A percentile compares a stretch with the other conserved stretches of the same genome.
phyloP scores from a whole-genome alignment of 2,888 invertebrate species.

The Conistra vaccinii region DNA sequence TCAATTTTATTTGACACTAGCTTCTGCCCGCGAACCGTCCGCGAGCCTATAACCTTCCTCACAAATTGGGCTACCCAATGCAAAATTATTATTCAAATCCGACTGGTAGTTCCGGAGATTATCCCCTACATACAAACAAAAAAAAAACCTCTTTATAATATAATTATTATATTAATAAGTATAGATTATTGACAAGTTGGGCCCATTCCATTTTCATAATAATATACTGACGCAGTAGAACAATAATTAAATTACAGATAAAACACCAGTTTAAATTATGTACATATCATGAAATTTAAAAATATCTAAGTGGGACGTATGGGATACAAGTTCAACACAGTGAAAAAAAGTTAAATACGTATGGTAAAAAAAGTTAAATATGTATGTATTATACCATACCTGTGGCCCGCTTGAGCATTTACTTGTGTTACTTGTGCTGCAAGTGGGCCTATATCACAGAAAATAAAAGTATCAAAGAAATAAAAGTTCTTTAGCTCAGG shows the following conservation, averaged over 20 bases:
- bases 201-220: neutral
- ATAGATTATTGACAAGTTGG: neutral
- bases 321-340: neutral
- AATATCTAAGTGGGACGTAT: neutral
- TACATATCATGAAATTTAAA: neutral
- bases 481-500: neutral
- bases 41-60: too few species aligned
- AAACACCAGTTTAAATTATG: neutral
- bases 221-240: neutral
- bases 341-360: neutral
- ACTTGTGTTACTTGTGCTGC: too few species aligned
- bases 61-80: too few species aligned
- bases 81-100: too few species aligned
- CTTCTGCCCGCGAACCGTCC: too few species aligned
- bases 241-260: neutral
- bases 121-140: too few species aligned
- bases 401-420: neutral
- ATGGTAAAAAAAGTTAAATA: too few species aligned
- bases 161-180: too few species aligned
- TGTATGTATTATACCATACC: neutral
- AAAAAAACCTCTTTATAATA: too few species aligned
- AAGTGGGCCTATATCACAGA: neutral
- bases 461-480: neutral
- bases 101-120: too few species aligned
- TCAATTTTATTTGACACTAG: neutral